Conservation (phyloP, 2,888 invertebrate genomes). For the Zeuzera pyrina region DNA sequence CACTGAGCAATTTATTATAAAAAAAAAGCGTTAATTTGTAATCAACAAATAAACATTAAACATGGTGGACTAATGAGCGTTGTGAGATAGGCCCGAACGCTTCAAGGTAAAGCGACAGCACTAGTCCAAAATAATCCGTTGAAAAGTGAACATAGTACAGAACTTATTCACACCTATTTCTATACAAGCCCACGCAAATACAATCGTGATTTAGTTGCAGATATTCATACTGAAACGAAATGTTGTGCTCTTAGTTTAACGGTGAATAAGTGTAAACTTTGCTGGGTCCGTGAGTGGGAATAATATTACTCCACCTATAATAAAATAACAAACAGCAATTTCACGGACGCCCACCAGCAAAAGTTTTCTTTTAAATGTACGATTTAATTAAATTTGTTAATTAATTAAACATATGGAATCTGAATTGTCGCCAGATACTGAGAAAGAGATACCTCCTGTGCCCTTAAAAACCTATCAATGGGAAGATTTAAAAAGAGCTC, state of each 20-base stretch:
- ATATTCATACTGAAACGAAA: constrained; percentile 62
- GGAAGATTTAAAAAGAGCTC: constrained; percentile 83
- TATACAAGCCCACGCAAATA: constrained; percentile 68
- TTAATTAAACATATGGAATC: constrained; percentile 67
- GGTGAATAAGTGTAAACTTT: constrained; percentile 49
- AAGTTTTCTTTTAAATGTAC: constrained; percentile 17
- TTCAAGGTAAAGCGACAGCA: constrained; percentile 61
- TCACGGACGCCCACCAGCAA: constrained; percentile 23
- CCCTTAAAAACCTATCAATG: constrained; percentile 86
- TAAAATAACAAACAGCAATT: constrained; percentile 12
- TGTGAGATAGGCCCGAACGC: constrained; percentile 34
- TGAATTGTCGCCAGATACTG: constrained; percentile 69
- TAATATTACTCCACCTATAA: constrained; percentile 6
- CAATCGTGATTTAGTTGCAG: constrained; percentile 62
- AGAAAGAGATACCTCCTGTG: constrained; percentile 73
- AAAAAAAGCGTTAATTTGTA: constrained; percentile 29
- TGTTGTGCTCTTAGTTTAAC: constrained; percentile 66
- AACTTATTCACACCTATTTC: constrained; percentile 70
- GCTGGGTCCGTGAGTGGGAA: constrained; percentile 44
- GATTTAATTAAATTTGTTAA: constrained; percentile 20
- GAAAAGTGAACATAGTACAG: constrained; percentile 57
- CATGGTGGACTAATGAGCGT: constrained; percentile 34
- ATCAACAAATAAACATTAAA: constrained; percentile 38
- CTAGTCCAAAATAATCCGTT: constrained; percentile 52
- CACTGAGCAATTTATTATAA: constrained; percentile 47